Evolutionary conservation across 1,140 invertebrate species (phyloP), one percentile per base, ranked within the genome.

Genomic region (Cydia splendana): DNA sequence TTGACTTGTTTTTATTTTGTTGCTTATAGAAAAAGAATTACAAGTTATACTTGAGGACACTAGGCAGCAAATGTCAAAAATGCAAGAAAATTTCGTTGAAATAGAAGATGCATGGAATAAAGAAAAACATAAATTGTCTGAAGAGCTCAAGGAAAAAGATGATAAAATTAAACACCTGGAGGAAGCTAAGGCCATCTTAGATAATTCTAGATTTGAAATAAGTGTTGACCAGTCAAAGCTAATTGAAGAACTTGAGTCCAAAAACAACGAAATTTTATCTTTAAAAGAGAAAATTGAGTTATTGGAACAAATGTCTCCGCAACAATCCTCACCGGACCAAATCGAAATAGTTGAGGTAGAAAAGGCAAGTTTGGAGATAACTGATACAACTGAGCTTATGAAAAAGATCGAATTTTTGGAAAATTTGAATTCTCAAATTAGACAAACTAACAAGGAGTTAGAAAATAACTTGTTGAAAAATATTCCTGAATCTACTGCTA

Each of bases 51-150:
- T 97, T 65, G 96, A 97, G 85, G 96, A 97, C 82, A 96, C 96
- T 12, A 96, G 96, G 88, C 95, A 96, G 79, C 95, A 97, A 91
- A 97, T 97, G 96, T 94, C 95, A 88, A 94, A 95, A 82, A 97
- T 97, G 96, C 97, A 97, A 84, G 94, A 95, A 83, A 96, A 96
- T 89, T 97, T 97, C 92, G 91, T 96, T 12, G 91, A 94, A 4
- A 94, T 96, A 86, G 97, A 97, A 92, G 91, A 90, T 62, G 95
- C 96, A 76, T 95, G 96, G 93, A 96, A 95, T 84, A 91, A 94
- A 77, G 96, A 97, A 88, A 96, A 95, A 84, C 87, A 93, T 51
- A 93, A 94, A 79, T 85, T 97, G 76, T 78, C 93, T 51, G 85
- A 87, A 65, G 93, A 95, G 82, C 84, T 95, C 5, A 90, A 93